These are phyloP conservation scores for Rotaria magnacalcarata DNA, from an alignment of 2,888 invertebrate species.

Conservation along the genomic window DNA sequence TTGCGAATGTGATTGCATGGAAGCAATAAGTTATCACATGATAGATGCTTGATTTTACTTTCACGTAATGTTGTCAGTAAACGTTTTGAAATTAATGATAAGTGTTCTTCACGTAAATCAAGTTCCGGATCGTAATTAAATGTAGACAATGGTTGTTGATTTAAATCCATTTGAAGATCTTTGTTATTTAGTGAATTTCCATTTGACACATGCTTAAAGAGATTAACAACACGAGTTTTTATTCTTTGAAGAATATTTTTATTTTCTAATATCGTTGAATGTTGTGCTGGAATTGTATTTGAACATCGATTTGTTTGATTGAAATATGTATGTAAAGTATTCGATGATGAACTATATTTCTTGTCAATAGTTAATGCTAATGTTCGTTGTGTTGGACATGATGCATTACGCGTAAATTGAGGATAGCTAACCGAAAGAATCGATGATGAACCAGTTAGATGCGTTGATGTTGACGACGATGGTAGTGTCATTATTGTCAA, in stretches of 20 bases:
- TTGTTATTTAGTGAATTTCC: neutral
- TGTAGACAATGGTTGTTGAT: neutral
- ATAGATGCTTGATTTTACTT: constrained; percentile 8
- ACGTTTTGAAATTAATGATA: neutral
- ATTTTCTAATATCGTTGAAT: neutral
- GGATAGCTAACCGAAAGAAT: neutral
- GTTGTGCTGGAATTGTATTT: neutral
- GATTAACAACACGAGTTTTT: neutral
- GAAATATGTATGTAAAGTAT: neutral
- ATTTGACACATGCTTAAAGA: neutral
- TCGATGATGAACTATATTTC: neutral
- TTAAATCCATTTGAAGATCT: neutral
- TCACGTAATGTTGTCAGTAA: neutral
- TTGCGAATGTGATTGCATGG: constrained; percentile 17
- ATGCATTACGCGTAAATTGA: neutral
- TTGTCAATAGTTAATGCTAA: neutral
- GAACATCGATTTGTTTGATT: neutral
- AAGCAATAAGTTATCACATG: neutral
- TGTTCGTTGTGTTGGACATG: neutral
- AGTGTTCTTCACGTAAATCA: constrained; percentile 13
- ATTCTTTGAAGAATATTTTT: constrained; percentile 1
- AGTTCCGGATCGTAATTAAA: constrained; percentile 7
- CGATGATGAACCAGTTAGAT: neutral
- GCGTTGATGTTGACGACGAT: neutral
- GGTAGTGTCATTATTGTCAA: constrained; percentile 2